A percentile compares a stretch with the other conserved stretches of the same genome.
Evolutionary conservation across 2,797 vertebrate genomes (phyloP).

Genomic region (Naso thynnoides): DNA sequence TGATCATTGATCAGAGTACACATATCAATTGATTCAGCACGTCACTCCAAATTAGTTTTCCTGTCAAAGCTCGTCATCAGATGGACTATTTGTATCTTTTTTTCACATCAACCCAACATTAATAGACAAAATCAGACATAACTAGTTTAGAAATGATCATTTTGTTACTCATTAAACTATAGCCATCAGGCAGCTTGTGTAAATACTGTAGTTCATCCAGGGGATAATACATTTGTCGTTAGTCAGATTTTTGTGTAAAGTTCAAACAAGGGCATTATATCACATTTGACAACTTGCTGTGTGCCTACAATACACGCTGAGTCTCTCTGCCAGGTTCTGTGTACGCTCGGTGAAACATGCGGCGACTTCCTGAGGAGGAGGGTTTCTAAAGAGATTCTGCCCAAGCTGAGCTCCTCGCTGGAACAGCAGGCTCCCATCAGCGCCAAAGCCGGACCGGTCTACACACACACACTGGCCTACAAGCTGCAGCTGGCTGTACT

Average conservation of each 20-base stretch:
- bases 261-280: background rate
- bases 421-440: conserved; percentile 89
- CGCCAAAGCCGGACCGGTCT: conserved; percentile 88
- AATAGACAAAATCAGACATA: background rate
- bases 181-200: background rate
- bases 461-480: conserved; percentile 91
- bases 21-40: background rate
- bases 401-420: conserved; percentile 88
- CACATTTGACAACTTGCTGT: background rate
- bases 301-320: background rate
- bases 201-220: background rate
- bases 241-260: background rate
- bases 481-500: conserved; percentile 93
- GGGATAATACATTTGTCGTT: background rate
- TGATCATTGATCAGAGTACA: conserved; percentile 22
- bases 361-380: conserved; percentile 92
- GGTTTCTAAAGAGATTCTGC: conserved; percentile 93
- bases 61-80: background rate
- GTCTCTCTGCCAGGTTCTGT: conserved; percentile 86
- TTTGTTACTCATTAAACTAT: background rate
- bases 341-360: conserved; percentile 87
- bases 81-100: background rate
- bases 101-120: background rate
- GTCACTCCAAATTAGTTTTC: conserved; percentile 4
- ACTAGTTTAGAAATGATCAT: conserved; percentile 8